A percentile compares a stretch with the other conserved stretches of the same genome.
phyloP scores from a whole-genome alignment of 2,113 vertebrate genomes.

The Notechis scutatus region DNA sequence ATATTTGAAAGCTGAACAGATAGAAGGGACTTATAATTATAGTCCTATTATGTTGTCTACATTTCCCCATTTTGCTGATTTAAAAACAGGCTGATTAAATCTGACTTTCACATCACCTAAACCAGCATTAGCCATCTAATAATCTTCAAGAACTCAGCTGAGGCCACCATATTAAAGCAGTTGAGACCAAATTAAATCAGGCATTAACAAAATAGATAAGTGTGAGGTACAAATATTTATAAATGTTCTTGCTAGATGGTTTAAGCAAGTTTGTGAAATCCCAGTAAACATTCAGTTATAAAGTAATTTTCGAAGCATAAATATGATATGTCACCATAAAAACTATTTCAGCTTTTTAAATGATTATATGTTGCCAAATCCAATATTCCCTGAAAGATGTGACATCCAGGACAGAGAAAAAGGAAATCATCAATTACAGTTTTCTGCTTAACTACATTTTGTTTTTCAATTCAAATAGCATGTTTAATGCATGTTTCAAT shows the following conservation, averaged over 20 bases:
- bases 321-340: neutral
- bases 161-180: neutral
- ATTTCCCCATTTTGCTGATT: neutral
- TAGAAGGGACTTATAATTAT: neutral
- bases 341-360: neutral
- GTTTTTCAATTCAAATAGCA: conserved; percentile 4
- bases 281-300: neutral
- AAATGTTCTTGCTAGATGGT: accelerated
- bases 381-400: neutral
- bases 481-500: neutral
- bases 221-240: neutral
- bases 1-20: neutral
- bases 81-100: neutral
- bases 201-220: neutral
- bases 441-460: conserved; percentile 11
- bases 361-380: neutral
- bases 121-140: neutral
- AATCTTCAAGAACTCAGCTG: neutral
- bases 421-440: neutral
- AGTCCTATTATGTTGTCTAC: neutral
- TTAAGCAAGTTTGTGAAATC: neutral
- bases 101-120: accelerated
- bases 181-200: neutral
- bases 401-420: neutral
- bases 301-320: neutral